Evolutionary conservation across 2,113 vertebrate genomes (phyloP).

Genomic region (Scopus umbretta): DNA sequence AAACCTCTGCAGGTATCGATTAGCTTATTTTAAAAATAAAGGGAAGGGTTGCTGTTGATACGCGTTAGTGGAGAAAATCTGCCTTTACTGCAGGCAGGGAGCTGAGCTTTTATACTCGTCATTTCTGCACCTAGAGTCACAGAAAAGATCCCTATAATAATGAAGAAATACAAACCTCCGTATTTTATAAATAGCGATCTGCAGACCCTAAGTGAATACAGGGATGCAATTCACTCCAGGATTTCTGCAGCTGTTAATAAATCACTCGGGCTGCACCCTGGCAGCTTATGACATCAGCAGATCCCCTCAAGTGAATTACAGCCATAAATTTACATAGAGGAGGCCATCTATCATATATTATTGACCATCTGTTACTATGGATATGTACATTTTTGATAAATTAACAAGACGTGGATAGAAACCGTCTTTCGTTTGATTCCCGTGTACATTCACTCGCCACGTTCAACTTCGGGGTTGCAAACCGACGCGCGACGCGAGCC

Average conservation of each 20-base stretch:
- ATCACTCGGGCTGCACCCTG: slow-evolving; percentile 41
- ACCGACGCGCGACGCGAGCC: not conserved
- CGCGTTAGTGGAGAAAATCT: not conserved
- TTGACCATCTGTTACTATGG: slow-evolving; percentile 39
- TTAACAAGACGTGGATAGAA: not conserved
- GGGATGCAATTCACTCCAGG: slow-evolving; percentile 13
- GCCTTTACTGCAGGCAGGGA: not conserved
- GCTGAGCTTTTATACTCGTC: not conserved
- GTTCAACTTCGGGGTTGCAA: not conserved
- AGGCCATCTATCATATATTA: slow-evolving; percentile 40
- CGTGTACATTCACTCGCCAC: not conserved
- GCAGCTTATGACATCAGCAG: slow-evolving; percentile 55
- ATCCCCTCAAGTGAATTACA: slow-evolving; percentile 56
- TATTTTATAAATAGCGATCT: not conserved
- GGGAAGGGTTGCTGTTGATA: not conserved
- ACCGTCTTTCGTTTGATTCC: not conserved
- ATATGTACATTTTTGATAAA: not conserved
- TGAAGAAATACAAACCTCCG: not conserved
- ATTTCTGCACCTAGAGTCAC: not conserved
- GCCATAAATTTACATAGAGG: slow-evolving; percentile 42
- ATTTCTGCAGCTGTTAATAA: slow-evolving; percentile 59
- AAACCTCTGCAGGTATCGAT: not conserved
- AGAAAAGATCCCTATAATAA: not conserved
- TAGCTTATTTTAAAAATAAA: not conserved
- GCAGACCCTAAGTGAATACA: not conserved